phyloP scores from a whole-genome alignment of 2,888 invertebrate species.

The Ecdyonurus torrentis region DNA sequence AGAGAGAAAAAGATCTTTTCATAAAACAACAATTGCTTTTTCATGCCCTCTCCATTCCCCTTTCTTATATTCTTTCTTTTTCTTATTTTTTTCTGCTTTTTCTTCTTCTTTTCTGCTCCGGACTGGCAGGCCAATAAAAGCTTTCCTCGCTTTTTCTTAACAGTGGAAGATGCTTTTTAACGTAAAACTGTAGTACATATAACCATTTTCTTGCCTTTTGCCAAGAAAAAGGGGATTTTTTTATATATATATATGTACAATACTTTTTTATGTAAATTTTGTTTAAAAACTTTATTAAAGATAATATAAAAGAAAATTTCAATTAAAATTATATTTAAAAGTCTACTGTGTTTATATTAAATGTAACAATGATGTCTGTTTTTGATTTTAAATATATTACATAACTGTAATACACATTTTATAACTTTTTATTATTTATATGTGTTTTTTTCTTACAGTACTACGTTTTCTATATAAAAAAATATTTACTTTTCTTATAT shows the following conservation, averaged over 20 bases:
- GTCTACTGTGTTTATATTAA: background rate
- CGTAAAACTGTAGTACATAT: background rate
- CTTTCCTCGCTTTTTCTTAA: background rate
- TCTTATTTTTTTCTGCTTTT: background rate
- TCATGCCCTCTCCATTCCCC: background rate
- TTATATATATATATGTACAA: too few relatives aligned
- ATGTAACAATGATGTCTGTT: background rate
- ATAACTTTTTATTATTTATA: background rate
- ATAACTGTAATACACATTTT: background rate
- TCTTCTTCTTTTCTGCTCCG: background rate
- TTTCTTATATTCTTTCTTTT: too few relatives aligned
- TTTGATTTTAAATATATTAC: background rate
- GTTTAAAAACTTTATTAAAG: background rate
- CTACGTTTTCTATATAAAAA: too few relatives aligned
- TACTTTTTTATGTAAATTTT: background rate
- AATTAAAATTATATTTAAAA: background rate
- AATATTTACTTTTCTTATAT: too few relatives aligned
- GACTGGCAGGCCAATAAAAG: slow-evolving; percentile 3
- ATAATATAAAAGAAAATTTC: background rate
- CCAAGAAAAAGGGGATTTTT: background rate
- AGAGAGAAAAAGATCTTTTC: background rate
- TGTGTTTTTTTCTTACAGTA: background rate
- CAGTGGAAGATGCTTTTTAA: background rate
- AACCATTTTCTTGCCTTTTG: background rate
- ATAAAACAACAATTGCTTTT: background rate